Base-by-base conservation (phyloP, 2,797 vertebrate species). In the Pseudochromis fuscus region DNA sequence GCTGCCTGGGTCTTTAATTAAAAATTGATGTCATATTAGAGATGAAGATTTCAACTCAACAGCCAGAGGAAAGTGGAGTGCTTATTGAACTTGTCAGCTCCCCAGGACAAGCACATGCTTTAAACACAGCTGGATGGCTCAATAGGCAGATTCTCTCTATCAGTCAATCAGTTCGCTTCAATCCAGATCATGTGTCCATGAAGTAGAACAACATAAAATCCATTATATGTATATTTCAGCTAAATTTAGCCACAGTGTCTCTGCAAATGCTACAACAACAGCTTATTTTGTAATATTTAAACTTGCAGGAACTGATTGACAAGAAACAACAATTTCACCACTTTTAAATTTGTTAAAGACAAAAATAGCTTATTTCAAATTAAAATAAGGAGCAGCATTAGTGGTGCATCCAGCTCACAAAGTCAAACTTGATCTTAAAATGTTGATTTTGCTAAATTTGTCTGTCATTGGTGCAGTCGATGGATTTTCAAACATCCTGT, bases 1-100 rank as follows among this genome's bases (percentile, higher is more conserved):
- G 87, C 79, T 70, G 83, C 85, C 75, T 72, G 65, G 66, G 72
- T 90, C 85, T 91, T 93, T 93, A 93, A 94, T 94, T 91, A 94
- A 94, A 94, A 93, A 92, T 91, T 85, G 25, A 94, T 93, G 93
- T 87, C 88, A 85, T 92, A 90, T 93, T 89, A 94, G 85, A 91
- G 89, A 91, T 90, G 87, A 89, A 90, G 89, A 90, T 91, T 94
- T 93, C 79, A 87, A 81, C 83, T 85, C 82, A 81, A 83, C 87
- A 81, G 89, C 76, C 70, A 50, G 75, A 86, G 72, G 84, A 91
- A 85, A 89, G 79, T 74, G 51, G 72, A 87, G 85, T 50, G 83
- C 80, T 91, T 91, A 93, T 89, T 90, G 85, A 90, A 86, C 77
- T 64, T 76, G 85, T 84, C 82, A 67, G 84, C 82, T 82, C 76